phyloP scores from a whole-genome alignment of 2,888 invertebrate genomes.

The Conchocele bisecta region DNA sequence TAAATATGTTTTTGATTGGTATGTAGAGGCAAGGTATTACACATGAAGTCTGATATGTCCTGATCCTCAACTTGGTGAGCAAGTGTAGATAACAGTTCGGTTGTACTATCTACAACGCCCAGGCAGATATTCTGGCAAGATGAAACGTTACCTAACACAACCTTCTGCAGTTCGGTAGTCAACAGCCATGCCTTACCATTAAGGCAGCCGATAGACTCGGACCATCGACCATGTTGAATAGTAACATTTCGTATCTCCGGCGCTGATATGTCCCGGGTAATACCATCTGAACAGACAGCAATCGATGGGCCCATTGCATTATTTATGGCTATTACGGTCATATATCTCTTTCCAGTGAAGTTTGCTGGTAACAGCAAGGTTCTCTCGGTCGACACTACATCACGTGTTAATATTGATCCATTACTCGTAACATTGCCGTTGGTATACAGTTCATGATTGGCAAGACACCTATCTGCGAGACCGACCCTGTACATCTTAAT shows the following conservation, averaged over 20 bases:
- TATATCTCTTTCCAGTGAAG: conserved; percentile 46
- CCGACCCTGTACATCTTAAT: conserved; percentile 57
- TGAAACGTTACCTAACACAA: background rate
- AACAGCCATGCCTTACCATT: conserved; percentile 38
- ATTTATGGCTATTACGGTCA: conserved; percentile 66
- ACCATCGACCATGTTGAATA: conserved; percentile 37
- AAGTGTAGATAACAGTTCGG: no score
- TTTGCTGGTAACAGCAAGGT: conserved; percentile 2
- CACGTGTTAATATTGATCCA: background rate
- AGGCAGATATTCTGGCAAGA: conserved; percentile 27
- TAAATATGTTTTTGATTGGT: conserved; percentile 30
- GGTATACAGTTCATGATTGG: background rate
- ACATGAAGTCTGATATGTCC: conserved; percentile 29
- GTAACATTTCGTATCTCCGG: conserved; percentile 49
- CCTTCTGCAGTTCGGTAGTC: background rate
- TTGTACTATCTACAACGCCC: background rate
- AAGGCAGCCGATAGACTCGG: conserved; percentile 44
- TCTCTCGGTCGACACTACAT: background rate
- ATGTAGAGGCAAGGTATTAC: conserved; percentile 8
- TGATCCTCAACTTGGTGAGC: conserved; percentile 23
- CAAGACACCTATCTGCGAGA: conserved; percentile 18
- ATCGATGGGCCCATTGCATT: conserved; percentile 64
- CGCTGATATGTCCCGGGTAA: conserved; percentile 55
- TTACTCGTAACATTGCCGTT: background rate
- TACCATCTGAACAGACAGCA: conserved; percentile 67